A percentile compares a stretch with the other conserved stretches of the same genome.
phyloP scores from a whole-genome alignment of 2,888 invertebrate genomes.

The Phalera bucephala region DNA sequence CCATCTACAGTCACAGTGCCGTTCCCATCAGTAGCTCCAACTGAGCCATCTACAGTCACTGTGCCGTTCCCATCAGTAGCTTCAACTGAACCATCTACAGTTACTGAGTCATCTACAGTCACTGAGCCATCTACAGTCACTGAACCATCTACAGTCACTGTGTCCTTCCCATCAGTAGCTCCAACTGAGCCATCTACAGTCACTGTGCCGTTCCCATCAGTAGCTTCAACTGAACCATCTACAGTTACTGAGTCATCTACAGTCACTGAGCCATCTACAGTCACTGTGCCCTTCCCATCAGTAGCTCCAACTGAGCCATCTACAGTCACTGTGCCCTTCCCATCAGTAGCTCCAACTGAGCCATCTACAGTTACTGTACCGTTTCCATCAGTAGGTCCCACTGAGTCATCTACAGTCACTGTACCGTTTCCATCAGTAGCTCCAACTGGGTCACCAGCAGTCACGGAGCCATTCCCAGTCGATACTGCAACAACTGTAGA shows the following conservation, averaged over 20 bases:
- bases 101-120: neutral
- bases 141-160: conserved; percentile 1
- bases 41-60: conserved; percentile 1
- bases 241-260: neutral
- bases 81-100: conserved; percentile 3
- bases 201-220: neutral
- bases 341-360: neutral
- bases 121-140: too few species aligned
- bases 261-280: conserved; percentile 2
- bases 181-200: conserved; percentile 2
- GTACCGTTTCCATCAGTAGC: neutral
- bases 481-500: conserved; percentile 5
- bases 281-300: neutral
- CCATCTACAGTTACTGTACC: conserved; percentile 2
- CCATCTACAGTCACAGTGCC: neutral
- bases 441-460: conserved; percentile 1
- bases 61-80: neutral
- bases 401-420: conserved; percentile 1
- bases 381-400: neutral
- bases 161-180: neutral
- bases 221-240: conserved; percentile 1
- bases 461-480: neutral
- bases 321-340: neutral
- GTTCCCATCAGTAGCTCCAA: neutral
- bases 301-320: conserved; percentile 1